Base-by-base conservation (phyloP, 2,113 vertebrate genomes). In the Gadus chalcogrammus region DNA sequence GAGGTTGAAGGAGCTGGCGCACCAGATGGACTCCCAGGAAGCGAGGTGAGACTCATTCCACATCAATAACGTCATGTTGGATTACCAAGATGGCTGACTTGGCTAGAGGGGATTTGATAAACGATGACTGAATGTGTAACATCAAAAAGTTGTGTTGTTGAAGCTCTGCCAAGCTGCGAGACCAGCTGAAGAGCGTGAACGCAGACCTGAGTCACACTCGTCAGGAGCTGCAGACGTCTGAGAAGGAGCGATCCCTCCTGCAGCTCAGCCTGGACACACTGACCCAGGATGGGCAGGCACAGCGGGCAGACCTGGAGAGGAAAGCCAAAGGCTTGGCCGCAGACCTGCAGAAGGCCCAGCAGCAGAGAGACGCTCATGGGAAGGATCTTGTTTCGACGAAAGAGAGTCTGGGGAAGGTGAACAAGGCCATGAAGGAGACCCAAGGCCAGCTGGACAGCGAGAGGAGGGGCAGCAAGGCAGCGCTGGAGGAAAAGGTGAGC, bases 121-220 rank as follows among this genome's bases (percentile, higher is more conserved):
- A 12, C 22, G 59, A 20, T 20, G 20, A 9, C 7, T 61, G 8
- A 15, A 71, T 73, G 35, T 42, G 20, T 67, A 4, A 48, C 5
- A 5, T 1, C 0, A 65, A 72, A 70, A 18, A 5, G 7, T 12
- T 9, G 31, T 76, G 80, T 9, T 5, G 31, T 38, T 72, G 2
- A 84, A 99, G 97, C 64, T 48, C 91, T 72, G 79, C 87, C 73
- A 89, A 58, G 73, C 83, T 91, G 71, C 94, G 93, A 22, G 81
- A 92, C 79, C 94, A 97, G 73, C 80, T 97, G 18, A 92, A 94
- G 89, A 95, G 92, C 84, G 95, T 95, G 84, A 88, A 85, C 9
- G 87, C 94, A 58, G 76, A 86, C 12, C 82, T 98, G 73, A 89
- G 89, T 78, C 91, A 93, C 71, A 76, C 68, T 0, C 93, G 91